These are phyloP conservation scores for Periophthalmodon schlosseri DNA, from an alignment of 2,113 vertebrate genomes.

Conservation along the genomic window DNA sequence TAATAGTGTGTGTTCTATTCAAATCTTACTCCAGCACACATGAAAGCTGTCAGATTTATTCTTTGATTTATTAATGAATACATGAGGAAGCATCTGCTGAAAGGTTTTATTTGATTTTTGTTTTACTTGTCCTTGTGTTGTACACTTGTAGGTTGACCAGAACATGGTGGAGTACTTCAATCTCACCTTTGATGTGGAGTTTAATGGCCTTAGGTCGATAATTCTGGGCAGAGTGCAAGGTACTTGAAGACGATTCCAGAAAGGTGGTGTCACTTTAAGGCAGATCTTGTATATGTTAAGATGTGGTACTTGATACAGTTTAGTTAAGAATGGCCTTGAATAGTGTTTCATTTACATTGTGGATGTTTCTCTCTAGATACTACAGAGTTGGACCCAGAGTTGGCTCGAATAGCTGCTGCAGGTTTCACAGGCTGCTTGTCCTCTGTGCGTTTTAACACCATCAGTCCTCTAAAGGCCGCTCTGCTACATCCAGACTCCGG, in stretches of 20 bases:
- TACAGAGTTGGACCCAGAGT: constrained; percentile 79
- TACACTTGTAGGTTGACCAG: constrained; percentile 81
- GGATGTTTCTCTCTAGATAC: constrained; percentile 41
- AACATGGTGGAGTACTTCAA: constrained; percentile 80
- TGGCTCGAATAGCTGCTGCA: constrained; percentile 79
- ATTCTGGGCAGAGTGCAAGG: constrained; percentile 84
- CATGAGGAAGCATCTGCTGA: not conserved
- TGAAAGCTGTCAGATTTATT: not conserved
- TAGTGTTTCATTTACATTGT: not conserved
- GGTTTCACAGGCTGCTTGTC: constrained; percentile 93
- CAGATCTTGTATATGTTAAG: not conserved
- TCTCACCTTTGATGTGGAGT: constrained; percentile 84
- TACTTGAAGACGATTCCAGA: constrained; percentile 66
- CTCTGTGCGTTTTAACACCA: constrained; percentile 86
- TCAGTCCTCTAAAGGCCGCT: constrained; percentile 88
- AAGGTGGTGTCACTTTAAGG: not conserved
- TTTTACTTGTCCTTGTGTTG: constrained; percentile 11
- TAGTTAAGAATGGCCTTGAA: not conserved
- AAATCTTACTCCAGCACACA: not conserved
- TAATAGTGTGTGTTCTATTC: constrained; percentile 21
- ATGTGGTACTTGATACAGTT: not conserved
- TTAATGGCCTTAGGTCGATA: constrained; percentile 84
- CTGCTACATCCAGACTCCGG: constrained; percentile 77
- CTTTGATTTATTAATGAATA: not conserved
- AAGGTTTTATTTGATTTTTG: not conserved